These are phyloP conservation scores for Trichogramma evanescens DNA, from an alignment of 2,888 invertebrate species.

Conservation along the genomic window DNA sequence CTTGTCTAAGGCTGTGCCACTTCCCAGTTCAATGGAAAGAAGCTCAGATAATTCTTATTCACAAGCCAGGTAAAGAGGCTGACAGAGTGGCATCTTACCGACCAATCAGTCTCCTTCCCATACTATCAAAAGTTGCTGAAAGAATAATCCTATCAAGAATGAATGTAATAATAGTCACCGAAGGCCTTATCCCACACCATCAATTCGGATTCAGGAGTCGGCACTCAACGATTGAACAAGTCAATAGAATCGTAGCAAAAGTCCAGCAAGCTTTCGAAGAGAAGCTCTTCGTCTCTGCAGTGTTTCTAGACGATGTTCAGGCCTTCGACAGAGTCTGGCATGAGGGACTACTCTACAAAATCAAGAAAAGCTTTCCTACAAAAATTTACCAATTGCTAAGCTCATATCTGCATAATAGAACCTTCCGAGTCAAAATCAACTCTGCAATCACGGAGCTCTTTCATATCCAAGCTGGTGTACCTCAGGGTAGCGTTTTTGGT, in stretches of 20 bases:
- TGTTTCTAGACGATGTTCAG: too few relatives aligned
- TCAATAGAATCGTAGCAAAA: too few relatives aligned
- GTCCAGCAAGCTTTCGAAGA: too few relatives aligned
- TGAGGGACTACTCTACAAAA: not conserved
- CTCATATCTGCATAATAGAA: not conserved
- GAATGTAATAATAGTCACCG: not conserved
- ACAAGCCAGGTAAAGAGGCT: not conserved
- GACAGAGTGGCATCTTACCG: not conserved
- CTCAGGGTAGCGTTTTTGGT: too few relatives aligned
- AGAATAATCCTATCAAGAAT: not conserved
- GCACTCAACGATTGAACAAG: too few relatives aligned
- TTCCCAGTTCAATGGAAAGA: not conserved
- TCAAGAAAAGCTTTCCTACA: not conserved
- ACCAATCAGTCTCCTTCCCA: not conserved
- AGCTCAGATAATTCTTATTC: not conserved
- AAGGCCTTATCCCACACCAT: too few relatives aligned
- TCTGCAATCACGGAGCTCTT: not conserved
- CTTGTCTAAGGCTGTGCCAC: not conserved
- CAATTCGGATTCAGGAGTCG: too few relatives aligned
- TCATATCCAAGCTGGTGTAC: rapidly evolving
- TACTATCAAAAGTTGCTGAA: not conserved
- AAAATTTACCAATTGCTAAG: not conserved
- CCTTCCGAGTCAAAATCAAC: not conserved
- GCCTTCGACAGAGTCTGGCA: not conserved
- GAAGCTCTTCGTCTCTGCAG: too few relatives aligned